These are phyloP conservation scores for Pachyseris speciosa DNA, from an alignment of 64 coral and sea anemone species.

Conservation along the genomic window DNA sequence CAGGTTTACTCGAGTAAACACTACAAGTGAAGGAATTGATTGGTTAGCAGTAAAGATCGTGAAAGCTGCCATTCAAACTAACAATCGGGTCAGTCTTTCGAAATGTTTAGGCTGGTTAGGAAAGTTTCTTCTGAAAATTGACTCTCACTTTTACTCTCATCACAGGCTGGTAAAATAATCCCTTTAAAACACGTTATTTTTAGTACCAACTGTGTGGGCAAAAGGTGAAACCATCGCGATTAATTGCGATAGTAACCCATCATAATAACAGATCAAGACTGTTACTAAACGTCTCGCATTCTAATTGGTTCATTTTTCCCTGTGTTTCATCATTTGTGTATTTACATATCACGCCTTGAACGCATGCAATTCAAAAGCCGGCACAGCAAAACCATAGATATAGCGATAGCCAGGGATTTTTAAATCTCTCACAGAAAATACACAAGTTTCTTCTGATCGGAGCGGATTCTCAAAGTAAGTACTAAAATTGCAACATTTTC, in stretches of 20 bases:
- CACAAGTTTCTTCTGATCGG: neutral
- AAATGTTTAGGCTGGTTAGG: neutral
- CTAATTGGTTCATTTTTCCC: constrained; percentile 20
- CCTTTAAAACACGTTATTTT: no score
- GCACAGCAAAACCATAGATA: neutral
- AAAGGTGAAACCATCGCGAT: no score
- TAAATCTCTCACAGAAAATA: neutral
- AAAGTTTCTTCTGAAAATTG: neutral
- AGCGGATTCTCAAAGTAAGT: neutral
- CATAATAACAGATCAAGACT: neutral
- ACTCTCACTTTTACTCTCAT: neutral
- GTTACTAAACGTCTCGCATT: neutral
- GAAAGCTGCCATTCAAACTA: neutral
- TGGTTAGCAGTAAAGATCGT: neutral
- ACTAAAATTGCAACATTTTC: neutral
- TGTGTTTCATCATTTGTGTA: constrained; percentile 13
- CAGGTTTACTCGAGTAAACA: neutral
- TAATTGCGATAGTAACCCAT: no score
- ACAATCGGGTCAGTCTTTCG: neutral
- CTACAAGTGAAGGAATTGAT: neutral
- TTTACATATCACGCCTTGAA: constrained; percentile 21
- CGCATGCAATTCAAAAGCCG: constrained; percentile 7
- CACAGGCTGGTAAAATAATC: neutral
- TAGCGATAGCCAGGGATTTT: neutral
- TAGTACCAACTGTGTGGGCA: no score